Base-by-base conservation (phyloP, 2,113 vertebrate genomes). In the Melanostigma gelatinosum region DNA sequence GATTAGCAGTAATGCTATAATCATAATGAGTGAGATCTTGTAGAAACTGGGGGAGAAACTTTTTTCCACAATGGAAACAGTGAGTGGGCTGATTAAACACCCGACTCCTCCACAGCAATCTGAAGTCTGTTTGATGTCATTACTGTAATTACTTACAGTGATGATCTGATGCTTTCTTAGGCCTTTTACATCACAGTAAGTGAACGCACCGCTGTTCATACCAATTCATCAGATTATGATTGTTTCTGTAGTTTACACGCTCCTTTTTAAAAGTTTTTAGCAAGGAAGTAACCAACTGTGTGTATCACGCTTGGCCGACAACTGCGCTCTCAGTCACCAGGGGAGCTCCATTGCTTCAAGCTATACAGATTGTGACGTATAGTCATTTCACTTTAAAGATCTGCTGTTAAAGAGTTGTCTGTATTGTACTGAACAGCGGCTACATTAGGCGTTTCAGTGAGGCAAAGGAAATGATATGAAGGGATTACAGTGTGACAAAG, bases 61-160 rank as follows among this genome's bases (percentile, higher is more conserved):
- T 15, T 48, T 83, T 86, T 86, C 73, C 83, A 32, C 11, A 0
- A 54, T 70, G 75, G 84, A 85, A 88, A 87, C 77, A 34, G 0
- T 64, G n/a, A 77, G 29, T 42, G 12, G 8, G 34, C 36, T 68
- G 22, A 65, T 60, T 34, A 6, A 13, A 15, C 15, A 18, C 16
- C 9, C 16, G 15, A 63, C 5, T 12, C 48, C 27, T 52, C 32
- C 3, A 12, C 9, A 36, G 0, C 22, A 46, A 57, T 54, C 44
- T 46, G 55, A 42, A 29, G 29, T 36, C 13, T 9, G 38, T 66
- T 40, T 70, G 4, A 22, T 16, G 16, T 46, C 1, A 48, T 42
- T 22, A 27, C 7, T 71, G 38, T 50, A 16, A 52, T 24, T 4
- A 12, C 46, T 54, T n/a, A n/a, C 52, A 55, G 16, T 36, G 8